Evolutionary conservation across 2,797 vertebrate species (phyloP), one percentile per base, ranked within the genome.

Genomic region (Remorina albescens): DNA sequence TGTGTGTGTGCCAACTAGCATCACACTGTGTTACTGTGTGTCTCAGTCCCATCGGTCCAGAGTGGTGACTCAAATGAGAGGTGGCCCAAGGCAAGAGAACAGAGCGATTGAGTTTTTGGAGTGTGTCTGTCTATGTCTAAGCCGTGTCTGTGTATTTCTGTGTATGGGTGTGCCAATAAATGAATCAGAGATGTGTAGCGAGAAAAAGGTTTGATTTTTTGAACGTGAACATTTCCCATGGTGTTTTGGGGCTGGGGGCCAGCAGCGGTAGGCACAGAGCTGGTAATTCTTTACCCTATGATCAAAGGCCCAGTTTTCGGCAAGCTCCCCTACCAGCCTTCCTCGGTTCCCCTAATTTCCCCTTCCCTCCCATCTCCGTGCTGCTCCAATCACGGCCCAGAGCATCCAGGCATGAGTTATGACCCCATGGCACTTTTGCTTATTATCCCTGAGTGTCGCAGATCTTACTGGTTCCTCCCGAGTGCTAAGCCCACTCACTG

Each of bases 231-330:
- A 71, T 73, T 83, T 87, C 89, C 85, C 68, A 50, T 86, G 68
- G 77, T 81, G 78, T 83, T 84, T 64, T 79, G 66, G 77, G 78
- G 69, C 55, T 42, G 54, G 73, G 78, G 68, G 80, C 86, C 82
- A 65, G 81, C 41, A 90, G 69, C 82, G 78, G 64, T 56, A 79
- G 85, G 79, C 88, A 91, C 67, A 83, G 82, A 91, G 86, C 78
- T 92, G 84, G 81, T 92, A 90, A 89, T 92, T 92, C 86, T 88
- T 89, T 85, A 86, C 76, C 71, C 81, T 67, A 57, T 79, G 92
- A 94, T 95, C 92, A 94, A 94, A 94, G 88, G 70, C 75, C 58
- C 2, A 2, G 46, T 76, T 85, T 78, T 63, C 69, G 75, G 71
- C 64, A 12, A 55, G 77, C 75, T 82, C 67, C 71, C 77, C 54